phyloP scores from a whole-genome alignment of 2,888 invertebrate genomes.

The Apamea epomidion region DNA sequence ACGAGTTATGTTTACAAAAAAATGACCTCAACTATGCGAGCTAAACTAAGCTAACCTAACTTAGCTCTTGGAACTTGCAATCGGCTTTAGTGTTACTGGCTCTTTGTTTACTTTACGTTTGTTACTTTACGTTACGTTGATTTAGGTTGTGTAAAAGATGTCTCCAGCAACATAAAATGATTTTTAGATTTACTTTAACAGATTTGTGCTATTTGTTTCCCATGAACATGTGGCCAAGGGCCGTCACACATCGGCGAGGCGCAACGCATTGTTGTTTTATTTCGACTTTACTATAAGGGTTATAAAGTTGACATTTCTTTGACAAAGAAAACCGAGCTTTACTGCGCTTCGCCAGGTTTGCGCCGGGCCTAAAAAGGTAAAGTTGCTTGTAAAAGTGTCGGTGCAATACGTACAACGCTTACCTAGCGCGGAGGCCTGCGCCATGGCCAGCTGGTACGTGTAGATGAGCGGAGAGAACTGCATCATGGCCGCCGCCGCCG shows the following conservation, averaged over 20 bases:
- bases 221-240: not conserved
- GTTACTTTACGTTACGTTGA: no score
- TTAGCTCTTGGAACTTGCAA: not conserved
- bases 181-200: not conserved
- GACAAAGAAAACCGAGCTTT: not conserved
- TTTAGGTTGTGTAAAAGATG: no score
- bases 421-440: constrained; percentile 92
- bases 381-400: constrained; percentile 18
- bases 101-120: no score
- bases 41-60: not conserved
- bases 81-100: not conserved
- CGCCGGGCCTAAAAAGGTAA: not conserved
- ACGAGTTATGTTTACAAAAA: no score
- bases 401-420: constrained; percentile 84
- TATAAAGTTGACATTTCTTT: not conserved
- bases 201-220: not conserved
- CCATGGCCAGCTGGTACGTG: constrained; percentile 97
- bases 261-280: not conserved
- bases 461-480: constrained; percentile 96
- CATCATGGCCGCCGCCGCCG: constrained; percentile 96
- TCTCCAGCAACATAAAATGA: not conserved
- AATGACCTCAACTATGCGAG: not conserved
- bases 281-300: not conserved
- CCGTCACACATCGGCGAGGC: not conserved
- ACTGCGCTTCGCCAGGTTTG: not conserved